These are phyloP conservation scores for Drosophila ezoana DNA, from an alignment of 2,888 invertebrate species.

Conservation along the genomic window DNA sequence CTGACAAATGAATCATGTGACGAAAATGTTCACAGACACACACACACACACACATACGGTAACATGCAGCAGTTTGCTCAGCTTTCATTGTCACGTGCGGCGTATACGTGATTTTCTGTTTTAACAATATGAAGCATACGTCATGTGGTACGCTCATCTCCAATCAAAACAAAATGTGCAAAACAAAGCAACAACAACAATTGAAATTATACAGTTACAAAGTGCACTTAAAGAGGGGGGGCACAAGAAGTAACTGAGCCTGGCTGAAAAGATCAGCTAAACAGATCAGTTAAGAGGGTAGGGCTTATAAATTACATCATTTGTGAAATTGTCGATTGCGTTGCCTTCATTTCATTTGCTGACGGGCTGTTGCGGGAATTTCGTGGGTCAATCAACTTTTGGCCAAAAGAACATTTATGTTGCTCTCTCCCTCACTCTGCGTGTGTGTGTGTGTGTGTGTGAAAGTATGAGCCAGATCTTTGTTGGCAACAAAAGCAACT, in stretches of 20 bases:
- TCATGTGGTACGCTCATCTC: constrained; percentile 57
- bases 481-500: constrained; percentile 71
- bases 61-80: constrained; percentile 8
- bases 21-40: constrained; percentile 33
- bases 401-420: constrained; percentile 58
- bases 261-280: neutral
- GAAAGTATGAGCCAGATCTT: constrained; percentile 65
- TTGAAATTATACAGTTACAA: constrained; percentile 16
- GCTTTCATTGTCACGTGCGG: constrained; percentile 64
- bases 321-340: constrained; percentile 64
- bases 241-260: neutral
- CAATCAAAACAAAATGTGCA: constrained; percentile 7
- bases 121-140: constrained; percentile 66
- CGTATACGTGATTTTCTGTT: constrained; percentile 72
- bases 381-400: constrained; percentile 75
- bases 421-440: constrained; percentile 3
- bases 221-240: neutral
- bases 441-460: constrained; percentile 25
- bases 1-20: constrained; percentile 48
- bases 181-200: constrained; percentile 9
- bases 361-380: constrained; percentile 33
- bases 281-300: constrained; percentile 19
- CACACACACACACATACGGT: constrained; percentile 1
- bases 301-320: constrained; percentile 69
- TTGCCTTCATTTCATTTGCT: constrained; percentile 57